phyloP scores from a whole-genome alignment of 2,888 invertebrate genomes.

The Cantharis rufa region DNA sequence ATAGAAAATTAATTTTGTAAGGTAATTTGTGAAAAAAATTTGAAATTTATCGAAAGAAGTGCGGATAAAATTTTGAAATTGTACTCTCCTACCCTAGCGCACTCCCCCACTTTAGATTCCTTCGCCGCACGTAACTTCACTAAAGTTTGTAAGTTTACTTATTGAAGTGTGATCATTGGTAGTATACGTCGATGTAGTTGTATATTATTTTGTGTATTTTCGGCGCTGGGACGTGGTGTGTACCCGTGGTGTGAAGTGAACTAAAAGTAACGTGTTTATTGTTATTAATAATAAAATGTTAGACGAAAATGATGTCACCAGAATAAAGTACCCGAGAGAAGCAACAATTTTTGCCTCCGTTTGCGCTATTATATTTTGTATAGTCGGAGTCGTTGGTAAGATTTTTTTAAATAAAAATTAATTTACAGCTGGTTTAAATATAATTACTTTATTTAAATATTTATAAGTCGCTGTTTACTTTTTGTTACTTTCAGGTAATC shows the following conservation, averaged over 20 bases:
- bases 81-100: not conserved
- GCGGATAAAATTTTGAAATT: not conserved
- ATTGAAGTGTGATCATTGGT: not conserved
- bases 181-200: not conserved
- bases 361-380: conserved; percentile 78
- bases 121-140: not conserved
- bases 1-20: no score
- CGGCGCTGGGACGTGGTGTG: not conserved
- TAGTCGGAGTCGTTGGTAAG: conserved; percentile 77
- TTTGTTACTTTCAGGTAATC: conserved; percentile 69
- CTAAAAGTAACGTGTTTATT: not conserved
- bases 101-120: not conserved
- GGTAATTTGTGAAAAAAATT: not conserved
- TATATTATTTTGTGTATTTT: not conserved
- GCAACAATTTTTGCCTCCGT: conserved; percentile 78
- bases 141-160: not conserved
- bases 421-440: not conserved
- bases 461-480: not conserved
- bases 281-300: conserved; percentile 13
- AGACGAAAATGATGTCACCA: conserved; percentile 13
- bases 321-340: conserved; percentile 66
- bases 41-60: not conserved
- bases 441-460: not conserved
- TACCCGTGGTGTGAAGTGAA: not conserved
- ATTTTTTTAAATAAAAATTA: conserved; percentile 7